Percentiles rank a stretch among this genome's conserved stretches.
Evolutionary conservation across 1,140 invertebrate genomes (phyloP).

Genomic region (Drosophila ficusphila): DNA sequence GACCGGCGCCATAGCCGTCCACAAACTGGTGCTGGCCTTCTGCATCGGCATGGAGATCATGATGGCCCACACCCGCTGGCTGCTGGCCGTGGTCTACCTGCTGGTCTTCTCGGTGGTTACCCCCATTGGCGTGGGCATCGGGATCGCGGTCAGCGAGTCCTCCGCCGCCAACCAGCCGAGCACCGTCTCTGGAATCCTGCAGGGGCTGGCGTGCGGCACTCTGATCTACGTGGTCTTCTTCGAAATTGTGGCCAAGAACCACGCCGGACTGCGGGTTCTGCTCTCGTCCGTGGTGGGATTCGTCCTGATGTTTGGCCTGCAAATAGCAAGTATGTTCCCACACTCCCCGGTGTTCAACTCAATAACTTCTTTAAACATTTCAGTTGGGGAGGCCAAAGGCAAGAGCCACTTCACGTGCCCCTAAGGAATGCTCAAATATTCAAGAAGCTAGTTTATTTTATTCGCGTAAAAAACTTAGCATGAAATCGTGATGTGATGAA

Average conservation of each 20-base stretch:
- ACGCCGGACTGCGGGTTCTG: slow-evolving; percentile 89
- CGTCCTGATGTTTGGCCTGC: slow-evolving; percentile 90
- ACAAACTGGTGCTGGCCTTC: slow-evolving; percentile 95
- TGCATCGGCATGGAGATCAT: slow-evolving; percentile 92
- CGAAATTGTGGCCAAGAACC: slow-evolving; percentile 92
- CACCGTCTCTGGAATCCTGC: slow-evolving; percentile 85
- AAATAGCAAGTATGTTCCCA: slow-evolving; percentile 87
- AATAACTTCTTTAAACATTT: background rate
- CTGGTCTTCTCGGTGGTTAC: slow-evolving; percentile 91
- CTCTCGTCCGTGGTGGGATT: slow-evolving; percentile 90
- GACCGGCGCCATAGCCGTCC: slow-evolving; percentile 92
- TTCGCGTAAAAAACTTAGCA: no score
- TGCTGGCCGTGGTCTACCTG: slow-evolving; percentile 88
- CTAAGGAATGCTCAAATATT: background rate
- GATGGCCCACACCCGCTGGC: slow-evolving; percentile 87
- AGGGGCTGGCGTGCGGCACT: slow-evolving; percentile 87
- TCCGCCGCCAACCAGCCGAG: slow-evolving; percentile 86
- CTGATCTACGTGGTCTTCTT: slow-evolving; percentile 96
- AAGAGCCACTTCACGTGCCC: slow-evolving; percentile 43
- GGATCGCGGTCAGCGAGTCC: slow-evolving; percentile 86
- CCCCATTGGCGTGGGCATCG: slow-evolving; percentile 90
- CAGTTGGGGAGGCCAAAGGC: slow-evolving; percentile 60
- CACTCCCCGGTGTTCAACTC: no score
- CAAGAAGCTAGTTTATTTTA: background rate
- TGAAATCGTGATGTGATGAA: no score